A percentile compares a stretch with the other conserved stretches of the same genome.
Evolutionary conservation across 2,113 vertebrate species (phyloP).

Genomic region (Ranitomeya imitator): DNA sequence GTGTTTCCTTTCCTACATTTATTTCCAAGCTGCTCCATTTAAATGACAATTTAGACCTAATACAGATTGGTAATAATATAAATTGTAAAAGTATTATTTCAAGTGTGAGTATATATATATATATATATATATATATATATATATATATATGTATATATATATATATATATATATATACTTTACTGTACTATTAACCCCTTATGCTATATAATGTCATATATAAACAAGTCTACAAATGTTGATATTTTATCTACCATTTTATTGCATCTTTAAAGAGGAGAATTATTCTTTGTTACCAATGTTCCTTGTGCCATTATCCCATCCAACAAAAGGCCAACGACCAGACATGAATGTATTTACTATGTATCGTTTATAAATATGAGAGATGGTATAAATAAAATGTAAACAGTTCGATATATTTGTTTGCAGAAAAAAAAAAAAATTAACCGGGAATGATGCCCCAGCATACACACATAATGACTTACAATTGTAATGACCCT

Average conservation of each 20-base stretch:
- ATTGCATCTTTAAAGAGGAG: conserved; percentile 80
- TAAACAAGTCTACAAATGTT: conserved; percentile 56
- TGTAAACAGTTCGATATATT: conserved; percentile 82
- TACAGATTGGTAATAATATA: background rate
- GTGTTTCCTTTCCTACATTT: background rate
- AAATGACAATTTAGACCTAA: conserved; percentile 3
- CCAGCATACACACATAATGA: conserved; percentile 86
- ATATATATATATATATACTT: background rate
- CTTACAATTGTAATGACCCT: conserved; percentile 80
- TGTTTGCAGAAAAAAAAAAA: conserved; percentile 82
- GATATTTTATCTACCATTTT: conserved; percentile 77
- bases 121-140: too few relatives aligned
- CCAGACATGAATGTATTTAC: conserved; percentile 79
- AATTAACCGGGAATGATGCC: conserved; percentile 91
- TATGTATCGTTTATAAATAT: conserved; percentile 83
- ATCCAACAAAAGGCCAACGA: conserved; percentile 75
- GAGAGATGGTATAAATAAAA: conserved; percentile 93
- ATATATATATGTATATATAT: too few relatives aligned
- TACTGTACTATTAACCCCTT: background rate
- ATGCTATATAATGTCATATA: background rate
- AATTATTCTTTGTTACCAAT: conserved; percentile 73
- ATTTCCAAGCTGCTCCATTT: background rate
- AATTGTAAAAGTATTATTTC: too few relatives aligned
- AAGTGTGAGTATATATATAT: too few relatives aligned
- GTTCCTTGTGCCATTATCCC: conserved; percentile 71